phyloP scores from a whole-genome alignment of 2,888 invertebrate species.

The Scaptomyza tumidula region DNA sequence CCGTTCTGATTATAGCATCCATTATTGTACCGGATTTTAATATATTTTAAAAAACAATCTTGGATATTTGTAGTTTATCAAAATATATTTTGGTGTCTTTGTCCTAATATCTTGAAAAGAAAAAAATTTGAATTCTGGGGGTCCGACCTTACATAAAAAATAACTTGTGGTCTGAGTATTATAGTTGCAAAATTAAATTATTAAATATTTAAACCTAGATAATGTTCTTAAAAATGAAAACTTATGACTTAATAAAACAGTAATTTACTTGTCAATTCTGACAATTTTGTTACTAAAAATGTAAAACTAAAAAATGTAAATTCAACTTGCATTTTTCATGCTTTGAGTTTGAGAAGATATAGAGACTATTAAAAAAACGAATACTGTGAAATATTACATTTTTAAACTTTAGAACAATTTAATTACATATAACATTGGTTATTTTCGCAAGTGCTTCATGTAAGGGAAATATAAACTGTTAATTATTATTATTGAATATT shows the following conservation, averaged over 20 bases:
- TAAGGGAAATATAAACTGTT: conserved; percentile 56
- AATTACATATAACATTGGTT: conserved; percentile 34
- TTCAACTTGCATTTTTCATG: conserved; percentile 48
- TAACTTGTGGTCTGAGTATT: not conserved
- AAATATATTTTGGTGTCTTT: not conserved
- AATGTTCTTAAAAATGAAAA: no score
- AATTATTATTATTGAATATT: conserved; percentile 20
- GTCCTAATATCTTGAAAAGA: not conserved
- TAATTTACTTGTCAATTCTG: no score
- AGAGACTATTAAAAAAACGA: conserved; percentile 44
- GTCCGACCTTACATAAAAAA: not conserved
- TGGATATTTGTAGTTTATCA: no score
- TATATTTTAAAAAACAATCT: no score
- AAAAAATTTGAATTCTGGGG: not conserved
- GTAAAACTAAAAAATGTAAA: no score
- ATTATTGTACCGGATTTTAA: no score
- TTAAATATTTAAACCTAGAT: no score
- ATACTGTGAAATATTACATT: conserved; percentile 13
- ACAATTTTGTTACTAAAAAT: not conserved
- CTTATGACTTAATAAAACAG: no score
- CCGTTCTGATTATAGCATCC: no score
- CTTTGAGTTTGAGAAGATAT: conserved; percentile 55
- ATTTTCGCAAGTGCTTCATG: conserved; percentile 64
- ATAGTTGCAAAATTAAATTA: not conserved
- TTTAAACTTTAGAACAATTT: conserved; percentile 29